Evolutionary conservation across 2,113 vertebrate genomes (phyloP).

Genomic region (Ailuropoda melanoleuca): DNA sequence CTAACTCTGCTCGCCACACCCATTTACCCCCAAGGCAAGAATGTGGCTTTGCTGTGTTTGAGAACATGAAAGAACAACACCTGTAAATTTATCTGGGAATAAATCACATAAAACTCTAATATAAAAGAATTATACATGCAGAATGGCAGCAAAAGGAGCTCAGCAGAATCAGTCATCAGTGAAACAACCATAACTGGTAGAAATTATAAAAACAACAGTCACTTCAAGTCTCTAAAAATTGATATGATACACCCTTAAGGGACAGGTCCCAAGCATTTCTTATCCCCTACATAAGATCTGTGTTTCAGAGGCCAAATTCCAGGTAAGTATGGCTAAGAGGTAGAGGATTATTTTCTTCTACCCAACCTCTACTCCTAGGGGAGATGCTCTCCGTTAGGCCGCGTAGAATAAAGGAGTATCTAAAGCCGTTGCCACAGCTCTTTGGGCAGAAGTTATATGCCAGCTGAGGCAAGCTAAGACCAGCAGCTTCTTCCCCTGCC

Average conservation of each 20-base stretch:
- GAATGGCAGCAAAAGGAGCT: neutral
- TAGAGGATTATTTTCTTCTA: neutral
- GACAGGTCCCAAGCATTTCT: neutral
- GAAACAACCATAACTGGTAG: neutral
- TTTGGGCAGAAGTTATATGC: neutral
- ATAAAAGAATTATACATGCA: neutral
- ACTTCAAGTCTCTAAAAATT: neutral
- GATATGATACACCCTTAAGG: neutral
- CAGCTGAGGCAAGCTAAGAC: neutral
- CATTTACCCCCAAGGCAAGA: neutral
- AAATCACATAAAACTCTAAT: neutral
- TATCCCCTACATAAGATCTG: neutral
- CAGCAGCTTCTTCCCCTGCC: neutral
- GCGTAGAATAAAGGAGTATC: neutral
- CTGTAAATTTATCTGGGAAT: neutral
- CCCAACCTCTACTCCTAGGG: too few relatives aligned
- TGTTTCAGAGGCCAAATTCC: neutral
- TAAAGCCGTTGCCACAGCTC: neutral
- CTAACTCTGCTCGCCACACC: neutral
- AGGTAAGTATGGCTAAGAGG: neutral
- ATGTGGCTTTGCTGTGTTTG: neutral
- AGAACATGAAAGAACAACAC: neutral
- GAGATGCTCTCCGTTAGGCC: neutral
- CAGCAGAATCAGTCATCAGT: neutral
- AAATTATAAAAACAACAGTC: neutral